These are phyloP conservation scores for Zaprionus kolodkinae DNA, from an alignment of 1,140 invertebrate species.

Conservation along the genomic window DNA sequence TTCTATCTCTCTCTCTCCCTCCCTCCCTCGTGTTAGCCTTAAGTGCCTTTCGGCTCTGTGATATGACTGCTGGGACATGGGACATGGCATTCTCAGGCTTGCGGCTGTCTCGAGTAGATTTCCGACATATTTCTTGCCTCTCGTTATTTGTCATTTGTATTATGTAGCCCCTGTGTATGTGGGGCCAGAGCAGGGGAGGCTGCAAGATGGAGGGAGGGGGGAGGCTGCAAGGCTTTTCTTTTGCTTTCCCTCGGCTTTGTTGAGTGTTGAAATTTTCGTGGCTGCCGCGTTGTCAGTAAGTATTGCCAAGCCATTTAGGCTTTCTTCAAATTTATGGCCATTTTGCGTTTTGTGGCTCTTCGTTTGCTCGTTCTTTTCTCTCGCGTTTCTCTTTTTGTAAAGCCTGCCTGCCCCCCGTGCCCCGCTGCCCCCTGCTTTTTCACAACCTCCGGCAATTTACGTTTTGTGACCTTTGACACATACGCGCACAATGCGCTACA, in stretches of 20 bases:
- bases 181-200: neutral
- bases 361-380: neutral
- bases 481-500: slow-evolving; percentile 13
- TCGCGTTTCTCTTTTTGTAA: slow-evolving; percentile 32
- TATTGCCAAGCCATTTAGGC: slow-evolving; percentile 73
- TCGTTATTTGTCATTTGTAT: slow-evolving; percentile 78
- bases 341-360: slow-evolving; percentile 71
- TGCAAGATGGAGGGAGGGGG: neutral
- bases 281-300: slow-evolving; percentile 35
- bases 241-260: slow-evolving; percentile 31
- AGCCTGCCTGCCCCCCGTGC: neutral
- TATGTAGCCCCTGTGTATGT: too few species aligned
- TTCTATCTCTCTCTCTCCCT: neutral
- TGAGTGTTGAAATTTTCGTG: slow-evolving; percentile 46
- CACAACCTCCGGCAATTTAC: slow-evolving; percentile 54
- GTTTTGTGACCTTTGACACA: slow-evolving; percentile 63
- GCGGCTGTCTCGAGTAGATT: slow-evolving; percentile 75
- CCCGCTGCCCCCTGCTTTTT: too few species aligned
- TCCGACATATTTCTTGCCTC: slow-evolving; percentile 74
- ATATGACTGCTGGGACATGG: slow-evolving; percentile 35
- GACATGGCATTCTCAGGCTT: slow-evolving; percentile 53
- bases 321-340: slow-evolving; percentile 77
- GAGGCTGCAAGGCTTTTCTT: slow-evolving; percentile 18
- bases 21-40: slow-evolving; percentile 16
- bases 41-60: slow-evolving; percentile 31